Base-by-base conservation (phyloP, 2,888 invertebrate genomes). In the Euproctis similis region DNA sequence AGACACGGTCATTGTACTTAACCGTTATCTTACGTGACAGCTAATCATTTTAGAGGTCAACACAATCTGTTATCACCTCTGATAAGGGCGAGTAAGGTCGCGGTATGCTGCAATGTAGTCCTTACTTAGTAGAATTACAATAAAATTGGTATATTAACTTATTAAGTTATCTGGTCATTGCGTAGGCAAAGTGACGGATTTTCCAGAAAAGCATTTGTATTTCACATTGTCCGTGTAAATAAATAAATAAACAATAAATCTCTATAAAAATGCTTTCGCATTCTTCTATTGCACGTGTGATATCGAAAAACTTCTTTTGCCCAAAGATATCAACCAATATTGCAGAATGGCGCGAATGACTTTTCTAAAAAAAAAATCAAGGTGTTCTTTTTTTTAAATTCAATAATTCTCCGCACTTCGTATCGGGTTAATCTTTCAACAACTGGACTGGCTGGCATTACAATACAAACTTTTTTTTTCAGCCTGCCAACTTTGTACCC, bases 381-480 rank as follows among this genome's bases (percentile, higher is more conserved):
- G 81, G 78, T 80, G 80, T 75, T 70, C 69, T 49, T 53, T 34
- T 59, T 63, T 63, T 60, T 74, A 71, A 65, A 70, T 46, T 46
- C 44, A n/a, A n/a, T n/a, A n/a, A n/a, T n/a, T n/a, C n/a, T n/a
- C n/a, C n/a, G n/a, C n/a, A 53, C 34, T 50, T 59, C 62, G 64
- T 71, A 74, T 77, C 81, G 78, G 81, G 80, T 82, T 82, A 80
- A 84, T 81, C 77, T 80, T 65, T 51, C 53, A 56, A 73, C 77
- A 72, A 75, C 75, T 40, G 67, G 71, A 69, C 67, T 66, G 59
- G 46, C n/a, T 55, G 49, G 52, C 40, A 53, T 49, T 64, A 78
- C 75, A 80, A 80, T 70, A 59, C 53, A 43, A 36, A 40, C 39
- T 48, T 63, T 73, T 76, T 76, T 78, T 64, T 66, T 39, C 40